Percentiles rank a stretch among this genome's conserved stretches.
These are phyloP conservation scores for Cirrhinus molitorella DNA, from an alignment of 2,797 vertebrate genomes.

Conservation along the genomic window DNA sequence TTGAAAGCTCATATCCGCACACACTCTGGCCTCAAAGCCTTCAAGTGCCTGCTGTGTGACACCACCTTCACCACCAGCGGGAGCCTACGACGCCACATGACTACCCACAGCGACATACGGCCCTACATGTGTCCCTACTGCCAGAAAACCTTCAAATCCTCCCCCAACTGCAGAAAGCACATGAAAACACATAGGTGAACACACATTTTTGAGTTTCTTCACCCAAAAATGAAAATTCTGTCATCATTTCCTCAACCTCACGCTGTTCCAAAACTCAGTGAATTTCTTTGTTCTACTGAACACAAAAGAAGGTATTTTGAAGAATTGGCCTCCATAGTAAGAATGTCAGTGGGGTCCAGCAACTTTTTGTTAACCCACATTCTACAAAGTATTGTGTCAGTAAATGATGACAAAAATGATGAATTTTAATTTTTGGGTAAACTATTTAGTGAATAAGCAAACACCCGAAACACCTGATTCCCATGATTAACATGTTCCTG, in stretches of 20 bases:
- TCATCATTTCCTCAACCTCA: not conserved
- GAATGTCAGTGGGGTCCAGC: not conserved
- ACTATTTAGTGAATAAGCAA: not conserved
- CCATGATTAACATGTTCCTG: too few species aligned
- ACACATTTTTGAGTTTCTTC: too few species aligned
- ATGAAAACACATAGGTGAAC: conserved; percentile 97
- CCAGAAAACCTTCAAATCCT: conserved; percentile 99
- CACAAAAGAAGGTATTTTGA: not conserved
- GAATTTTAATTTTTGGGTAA: not conserved
- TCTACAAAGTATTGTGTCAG: not conserved
- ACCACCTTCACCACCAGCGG: conserved; percentile 97
- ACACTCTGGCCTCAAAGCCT: conserved; percentile 95
- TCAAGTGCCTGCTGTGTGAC: conserved; percentile 93
- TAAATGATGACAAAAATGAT: not conserved
- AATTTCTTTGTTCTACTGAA: not conserved
- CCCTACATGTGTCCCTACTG: conserved; percentile 99
- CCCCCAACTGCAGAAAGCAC: conserved; percentile 97
- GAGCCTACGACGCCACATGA: conserved; percentile 95
- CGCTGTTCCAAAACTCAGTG: not conserved
- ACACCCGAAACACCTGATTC: not conserved
- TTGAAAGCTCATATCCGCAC: conserved; percentile 96
- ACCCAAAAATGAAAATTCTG: not conserved
- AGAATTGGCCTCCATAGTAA: not conserved
- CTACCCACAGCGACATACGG: conserved; percentile 94
- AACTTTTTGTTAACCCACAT: not conserved